Evolutionary conservation across 2,888 invertebrate species (phyloP).

Genomic region (Pristionchus arcanus): DNA sequence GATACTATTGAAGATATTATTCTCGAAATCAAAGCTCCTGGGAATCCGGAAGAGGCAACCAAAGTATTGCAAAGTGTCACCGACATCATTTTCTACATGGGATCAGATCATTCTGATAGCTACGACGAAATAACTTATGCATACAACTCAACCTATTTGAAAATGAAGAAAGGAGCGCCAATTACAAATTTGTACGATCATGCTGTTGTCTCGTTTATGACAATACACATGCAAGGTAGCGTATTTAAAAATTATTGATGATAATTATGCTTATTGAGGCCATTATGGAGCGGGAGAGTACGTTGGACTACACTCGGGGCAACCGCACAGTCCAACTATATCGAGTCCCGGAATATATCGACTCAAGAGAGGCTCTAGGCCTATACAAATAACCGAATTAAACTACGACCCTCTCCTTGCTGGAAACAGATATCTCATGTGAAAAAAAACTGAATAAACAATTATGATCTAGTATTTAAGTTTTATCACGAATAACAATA

Average conservation of each 20-base stretch:
- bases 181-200: too few species aligned
- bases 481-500: not conserved
- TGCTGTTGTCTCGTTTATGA: too few species aligned
- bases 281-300: too few species aligned
- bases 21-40: not conserved
- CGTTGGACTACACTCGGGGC: too few species aligned
- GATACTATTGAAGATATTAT: too few species aligned
- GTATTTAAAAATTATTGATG: too few species aligned
- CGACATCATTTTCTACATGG: not conserved
- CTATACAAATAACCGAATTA: not conserved
- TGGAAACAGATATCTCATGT: not conserved
- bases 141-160: not conserved
- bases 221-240: too few species aligned
- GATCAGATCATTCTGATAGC: not conserved
- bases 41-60: not conserved
- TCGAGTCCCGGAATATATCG: too few species aligned
- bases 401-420: not conserved
- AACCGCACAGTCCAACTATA: too few species aligned
- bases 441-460: not conserved
- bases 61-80: not conserved
- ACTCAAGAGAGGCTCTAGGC: not conserved
- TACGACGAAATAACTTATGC: not conserved
- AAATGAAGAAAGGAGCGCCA: not conserved
- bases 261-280: too few species aligned
- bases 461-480: not conserved